Evolutionary conservation across 2,888 invertebrate genomes (phyloP).

Genomic region (Frankliniella fusca): DNA sequence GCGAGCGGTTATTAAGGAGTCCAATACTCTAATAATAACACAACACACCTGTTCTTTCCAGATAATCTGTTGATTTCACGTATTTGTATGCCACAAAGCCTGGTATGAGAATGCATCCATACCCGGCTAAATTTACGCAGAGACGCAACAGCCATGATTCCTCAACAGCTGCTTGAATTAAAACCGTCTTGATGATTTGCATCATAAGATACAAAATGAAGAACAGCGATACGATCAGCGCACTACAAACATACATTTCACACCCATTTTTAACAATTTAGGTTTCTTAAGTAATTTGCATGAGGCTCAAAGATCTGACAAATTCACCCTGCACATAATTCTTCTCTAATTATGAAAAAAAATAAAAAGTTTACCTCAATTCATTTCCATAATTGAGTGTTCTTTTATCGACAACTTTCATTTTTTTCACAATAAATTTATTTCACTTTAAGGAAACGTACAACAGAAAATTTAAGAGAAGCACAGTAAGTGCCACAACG

Average conservation of each 20-base stretch:
- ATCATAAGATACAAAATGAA: slow-evolving; percentile 2
- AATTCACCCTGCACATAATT: too few species aligned
- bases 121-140: slow-evolving; percentile 76
- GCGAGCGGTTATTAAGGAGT: slow-evolving; percentile 42
- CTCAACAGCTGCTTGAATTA: slow-evolving; percentile 46
- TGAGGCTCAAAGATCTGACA: too few species aligned
- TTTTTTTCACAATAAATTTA: background rate
- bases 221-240: background rate
- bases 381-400: background rate
- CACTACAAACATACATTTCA: background rate
- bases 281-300: too few species aligned
- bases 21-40: slow-evolving; percentile 24
- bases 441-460: background rate
- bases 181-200: slow-evolving; percentile 42
- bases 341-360: background rate
- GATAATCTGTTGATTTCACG: slow-evolving; percentile 69
- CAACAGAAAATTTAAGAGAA: too few species aligned
- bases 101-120: slow-evolving; percentile 82
- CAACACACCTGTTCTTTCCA: slow-evolving; percentile 69
- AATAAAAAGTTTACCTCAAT: background rate
- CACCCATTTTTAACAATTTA: too few species aligned
- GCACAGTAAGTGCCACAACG: too few species aligned
- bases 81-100: slow-evolving; percentile 79
- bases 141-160: slow-evolving; percentile 74
- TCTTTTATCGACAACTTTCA: background rate